phyloP scores from a whole-genome alignment of 2,888 invertebrate genomes.

The Cotesia congregata region DNA sequence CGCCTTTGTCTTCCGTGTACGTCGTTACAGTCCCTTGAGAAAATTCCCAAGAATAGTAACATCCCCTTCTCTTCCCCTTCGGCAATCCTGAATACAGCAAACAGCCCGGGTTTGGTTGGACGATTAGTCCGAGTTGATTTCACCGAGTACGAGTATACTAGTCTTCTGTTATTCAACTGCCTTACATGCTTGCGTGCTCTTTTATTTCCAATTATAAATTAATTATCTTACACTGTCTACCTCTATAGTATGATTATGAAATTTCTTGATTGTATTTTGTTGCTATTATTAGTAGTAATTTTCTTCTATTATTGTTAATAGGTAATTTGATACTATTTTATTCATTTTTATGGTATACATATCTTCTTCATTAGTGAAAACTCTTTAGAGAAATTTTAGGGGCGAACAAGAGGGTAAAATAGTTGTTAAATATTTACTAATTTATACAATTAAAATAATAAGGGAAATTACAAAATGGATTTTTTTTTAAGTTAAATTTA shows the following conservation, averaged over 20 bases:
- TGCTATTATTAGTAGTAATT: neutral
- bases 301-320: neutral
- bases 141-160: constrained; percentile 43
- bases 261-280: constrained; percentile 1
- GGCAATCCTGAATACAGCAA: constrained; percentile 31
- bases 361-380: no score
- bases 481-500: no score
- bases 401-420: no score
- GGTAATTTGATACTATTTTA: no score
- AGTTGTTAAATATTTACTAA: no score
- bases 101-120: neutral
- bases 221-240: constrained; percentile 20
- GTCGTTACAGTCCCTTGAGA: constrained; percentile 59
- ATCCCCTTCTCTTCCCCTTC: constrained; percentile 32
- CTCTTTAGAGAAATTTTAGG: no score
- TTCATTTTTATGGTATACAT: no score
- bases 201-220: constrained; percentile 30
- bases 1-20: constrained; percentile 57
- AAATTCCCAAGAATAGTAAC: constrained; percentile 65
- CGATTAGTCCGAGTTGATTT: constrained; percentile 58
- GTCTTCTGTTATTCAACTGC: constrained; percentile 8
- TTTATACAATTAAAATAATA: no score
- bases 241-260: neutral
- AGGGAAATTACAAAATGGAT: no score
- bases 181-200: neutral